Conservation (phyloP, 2,888 invertebrate genomes). For the Laothoe populi region DNA sequence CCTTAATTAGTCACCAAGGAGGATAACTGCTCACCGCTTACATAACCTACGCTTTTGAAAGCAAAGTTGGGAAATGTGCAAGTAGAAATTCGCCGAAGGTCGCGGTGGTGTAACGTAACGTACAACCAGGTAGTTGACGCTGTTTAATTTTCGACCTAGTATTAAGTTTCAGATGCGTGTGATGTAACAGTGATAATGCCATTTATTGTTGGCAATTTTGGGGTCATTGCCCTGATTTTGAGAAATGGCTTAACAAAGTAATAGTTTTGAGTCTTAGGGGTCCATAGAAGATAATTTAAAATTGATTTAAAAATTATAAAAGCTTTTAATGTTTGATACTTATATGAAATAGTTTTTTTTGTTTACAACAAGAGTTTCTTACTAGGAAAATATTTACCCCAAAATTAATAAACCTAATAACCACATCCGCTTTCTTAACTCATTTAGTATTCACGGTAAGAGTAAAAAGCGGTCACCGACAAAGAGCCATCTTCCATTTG, state of each 20-base stretch:
- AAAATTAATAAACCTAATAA: not conserved
- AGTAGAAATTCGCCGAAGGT: slow-evolving; percentile 51
- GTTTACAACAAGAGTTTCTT: too few relatives aligned
- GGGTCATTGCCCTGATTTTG: too few relatives aligned
- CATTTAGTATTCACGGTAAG: slow-evolving; percentile 30
- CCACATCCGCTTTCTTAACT: slow-evolving; percentile 28
- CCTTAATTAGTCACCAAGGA: slow-evolving; percentile 26
- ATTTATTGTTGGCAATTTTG: too few relatives aligned
- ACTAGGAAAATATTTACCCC: too few relatives aligned
- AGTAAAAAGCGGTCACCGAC: slow-evolving; percentile 6
- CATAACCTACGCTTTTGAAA: slow-evolving; percentile 30
- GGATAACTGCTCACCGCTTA: slow-evolving; percentile 21
- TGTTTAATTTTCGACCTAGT: slow-evolving; percentile 20
- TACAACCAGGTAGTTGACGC: slow-evolving; percentile 31
- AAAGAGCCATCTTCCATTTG: slow-evolving; percentile 8
- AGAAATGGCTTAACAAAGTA: too few relatives aligned
- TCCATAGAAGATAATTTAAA: too few relatives aligned
- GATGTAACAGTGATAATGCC: not conserved
- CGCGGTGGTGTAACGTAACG: slow-evolving; percentile 43
- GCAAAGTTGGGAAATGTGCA: slow-evolving; percentile 30
- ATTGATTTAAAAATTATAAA: too few relatives aligned
- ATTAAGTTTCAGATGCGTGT: not conserved
- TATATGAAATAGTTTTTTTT: too few relatives aligned
- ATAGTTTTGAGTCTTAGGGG: too few relatives aligned
- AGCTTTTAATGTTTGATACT: too few relatives aligned